A percentile compares a stretch with the other conserved stretches of the same genome.
These are phyloP conservation scores for Larimichthys crocea DNA, from an alignment of 2,113 vertebrate species.

Conservation along the genomic window DNA sequence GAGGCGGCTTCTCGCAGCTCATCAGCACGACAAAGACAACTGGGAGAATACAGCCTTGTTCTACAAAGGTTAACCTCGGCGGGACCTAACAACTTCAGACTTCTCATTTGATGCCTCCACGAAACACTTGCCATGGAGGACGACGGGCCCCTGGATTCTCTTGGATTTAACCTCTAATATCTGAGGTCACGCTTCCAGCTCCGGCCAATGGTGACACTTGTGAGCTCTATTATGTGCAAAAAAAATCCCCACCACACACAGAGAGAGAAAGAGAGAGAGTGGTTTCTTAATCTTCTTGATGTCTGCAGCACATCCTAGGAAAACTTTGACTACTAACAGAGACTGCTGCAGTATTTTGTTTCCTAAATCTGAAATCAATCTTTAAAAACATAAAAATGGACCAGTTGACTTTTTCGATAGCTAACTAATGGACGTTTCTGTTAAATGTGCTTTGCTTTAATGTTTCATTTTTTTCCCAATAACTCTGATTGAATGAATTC, in stretches of 20 bases:
- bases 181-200: conserved; percentile 60
- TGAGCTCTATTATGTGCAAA: conserved; percentile 36
- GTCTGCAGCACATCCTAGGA: conserved; percentile 28
- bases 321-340: not conserved
- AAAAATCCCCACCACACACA: not conserved
- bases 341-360: not conserved
- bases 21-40: conserved; percentile 82
- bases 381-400: not conserved
- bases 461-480: not conserved
- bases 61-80: conserved; percentile 82
- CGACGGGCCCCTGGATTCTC: conserved; percentile 59
- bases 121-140: conserved; percentile 69
- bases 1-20: conserved; percentile 72
- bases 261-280: not conserved
- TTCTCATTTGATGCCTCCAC: conserved; percentile 76
- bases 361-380: not conserved
- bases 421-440: not conserved
- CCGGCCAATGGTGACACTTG: conserved; percentile 60
- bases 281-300: conserved; percentile 34
- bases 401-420: not conserved
- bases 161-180: conserved; percentile 77
- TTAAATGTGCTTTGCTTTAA: not conserved
- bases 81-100: conserved; percentile 80
- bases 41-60: conserved; percentile 73
- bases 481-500: not conserved